These are phyloP conservation scores for Manacus vitellinus DNA, from an alignment of 2,113 vertebrate genomes.

Conservation along the genomic window DNA sequence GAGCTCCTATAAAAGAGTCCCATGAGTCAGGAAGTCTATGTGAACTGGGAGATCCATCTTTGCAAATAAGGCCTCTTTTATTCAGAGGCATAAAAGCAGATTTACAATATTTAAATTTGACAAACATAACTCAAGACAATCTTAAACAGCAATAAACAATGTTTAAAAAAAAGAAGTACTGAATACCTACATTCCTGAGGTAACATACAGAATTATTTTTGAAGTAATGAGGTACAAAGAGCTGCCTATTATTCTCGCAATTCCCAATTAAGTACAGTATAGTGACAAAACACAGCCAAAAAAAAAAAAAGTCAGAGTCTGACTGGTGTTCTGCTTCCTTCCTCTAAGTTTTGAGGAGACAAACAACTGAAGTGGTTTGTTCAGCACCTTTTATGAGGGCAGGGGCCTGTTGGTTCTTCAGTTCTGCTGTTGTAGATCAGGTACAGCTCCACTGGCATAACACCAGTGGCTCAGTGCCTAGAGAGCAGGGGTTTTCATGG, in stretches of 20 bases:
- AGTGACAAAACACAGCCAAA: background rate
- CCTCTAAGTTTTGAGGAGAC: background rate
- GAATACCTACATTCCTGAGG: background rate
- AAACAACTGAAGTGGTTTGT: background rate
- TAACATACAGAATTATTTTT: background rate
- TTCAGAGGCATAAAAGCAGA: background rate
- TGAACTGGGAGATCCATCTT: background rate
- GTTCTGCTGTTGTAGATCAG: background rate
- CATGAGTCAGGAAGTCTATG: background rate
- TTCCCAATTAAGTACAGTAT: background rate
- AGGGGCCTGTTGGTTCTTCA: background rate
- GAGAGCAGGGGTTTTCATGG: background rate
- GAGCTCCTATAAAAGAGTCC: background rate
- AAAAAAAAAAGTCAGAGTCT: background rate
- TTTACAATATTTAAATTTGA: background rate
- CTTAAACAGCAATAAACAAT: background rate
- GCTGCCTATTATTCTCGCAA: background rate
- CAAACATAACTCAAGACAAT: background rate
- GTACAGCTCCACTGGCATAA: background rate
- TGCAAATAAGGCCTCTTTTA: background rate
- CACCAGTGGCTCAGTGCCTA: background rate
- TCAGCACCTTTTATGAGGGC: background rate
- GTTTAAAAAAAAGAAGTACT: background rate
- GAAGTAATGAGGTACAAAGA: background rate
- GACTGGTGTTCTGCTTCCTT: background rate